Percentiles rank a stretch among this genome's conserved stretches.
These are phyloP conservation scores for Carassius auratus DNA, from an alignment of 2,113 vertebrate species.

Conservation along the genomic window DNA sequence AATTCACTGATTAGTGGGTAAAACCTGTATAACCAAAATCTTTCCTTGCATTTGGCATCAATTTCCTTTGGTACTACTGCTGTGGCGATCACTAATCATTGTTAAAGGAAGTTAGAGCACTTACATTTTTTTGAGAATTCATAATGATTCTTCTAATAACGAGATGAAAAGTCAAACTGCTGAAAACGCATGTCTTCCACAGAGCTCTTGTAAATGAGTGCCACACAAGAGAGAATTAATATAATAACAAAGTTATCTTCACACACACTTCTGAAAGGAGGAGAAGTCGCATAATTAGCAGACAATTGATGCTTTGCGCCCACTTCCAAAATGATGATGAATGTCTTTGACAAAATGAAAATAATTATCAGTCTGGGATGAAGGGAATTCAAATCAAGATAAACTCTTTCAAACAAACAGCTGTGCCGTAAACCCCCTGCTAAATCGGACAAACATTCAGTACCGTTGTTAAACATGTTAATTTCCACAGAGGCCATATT, in stretches of 20 bases:
- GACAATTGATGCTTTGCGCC: slow-evolving; percentile 35
- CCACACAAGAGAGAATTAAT: slow-evolving; percentile 21
- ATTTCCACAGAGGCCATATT: slow-evolving; percentile 69
- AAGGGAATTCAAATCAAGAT: slow-evolving; percentile 38
- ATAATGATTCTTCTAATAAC: slow-evolving; percentile 21
- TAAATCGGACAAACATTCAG: slow-evolving; percentile 65
- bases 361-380: slow-evolving; percentile 17
- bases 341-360: slow-evolving; percentile 32
- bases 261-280: slow-evolving; percentile 22
- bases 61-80: background rate
- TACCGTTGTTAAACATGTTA: slow-evolving; percentile 60
- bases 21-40: background rate
- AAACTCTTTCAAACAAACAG: slow-evolving; percentile 60
- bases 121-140: slow-evolving; percentile 14
- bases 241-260: slow-evolving; percentile 20
- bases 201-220: slow-evolving; percentile 12
- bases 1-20: too few relatives aligned
- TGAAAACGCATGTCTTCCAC: slow-evolving; percentile 2
- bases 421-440: slow-evolving; percentile 50
- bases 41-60: background rate
- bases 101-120: slow-evolving; percentile 25
- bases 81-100: slow-evolving; percentile 7
- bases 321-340: slow-evolving; percentile 20
- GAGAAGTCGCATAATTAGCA: slow-evolving; percentile 26
- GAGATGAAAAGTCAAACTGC: slow-evolving; percentile 20